Base-by-base conservation (phyloP, 2,797 vertebrate genomes). In the Sphenopsis melanotis region DNA sequence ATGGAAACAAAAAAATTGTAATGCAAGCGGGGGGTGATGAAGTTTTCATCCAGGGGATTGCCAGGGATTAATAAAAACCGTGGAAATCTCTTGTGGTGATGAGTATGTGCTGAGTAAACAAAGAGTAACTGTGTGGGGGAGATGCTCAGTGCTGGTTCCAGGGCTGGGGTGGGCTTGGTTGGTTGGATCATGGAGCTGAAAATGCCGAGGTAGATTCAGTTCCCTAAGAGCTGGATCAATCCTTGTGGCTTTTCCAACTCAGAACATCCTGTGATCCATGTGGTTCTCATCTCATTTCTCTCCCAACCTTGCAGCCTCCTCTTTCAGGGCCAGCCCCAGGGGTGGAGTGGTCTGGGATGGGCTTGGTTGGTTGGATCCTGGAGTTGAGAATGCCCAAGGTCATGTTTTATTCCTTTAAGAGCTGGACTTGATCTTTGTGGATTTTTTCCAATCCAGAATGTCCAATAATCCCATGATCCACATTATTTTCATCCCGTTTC, bases 141-240 rank as follows among this genome's bases (percentile, higher is more conserved):
- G 46, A 29, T 52, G 12, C 69, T 47, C 61, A 11, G 53, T 2
- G 60, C 60, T 98, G 99, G 99, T n/a, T 34, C 98, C 99, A 21
- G 63, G 29, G 19, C 7, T 46, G 57, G 21, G 2, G 21, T 26
- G 32, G 34, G 18, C 7, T 65, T 3, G 7, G 15, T 4, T 19
- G 24, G 24, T 36, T 29, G 29, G 46, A 60, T 32, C 37, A 6
- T 3, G 26, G 37, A 56, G 42, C 1, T 49, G 52, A 23, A 2
- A 68, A 49, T 1, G 3, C 36, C 2, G 0, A 15, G 4, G 14
- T 23, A 12, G 0, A 4, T 42, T 77, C 2, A 2, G 7, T 27
- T 56, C 5, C 16, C 4, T 32, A 5, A 26, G 16, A 46, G 39
- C 6, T 46, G 27, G 21, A 34, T 42, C 1, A 0, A 29, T 52